Percentiles rank a stretch among this genome's conserved stretches.
Evolutionary conservation across 2,797 vertebrate genomes (phyloP).

Genomic region (Sylvia borin): DNA sequence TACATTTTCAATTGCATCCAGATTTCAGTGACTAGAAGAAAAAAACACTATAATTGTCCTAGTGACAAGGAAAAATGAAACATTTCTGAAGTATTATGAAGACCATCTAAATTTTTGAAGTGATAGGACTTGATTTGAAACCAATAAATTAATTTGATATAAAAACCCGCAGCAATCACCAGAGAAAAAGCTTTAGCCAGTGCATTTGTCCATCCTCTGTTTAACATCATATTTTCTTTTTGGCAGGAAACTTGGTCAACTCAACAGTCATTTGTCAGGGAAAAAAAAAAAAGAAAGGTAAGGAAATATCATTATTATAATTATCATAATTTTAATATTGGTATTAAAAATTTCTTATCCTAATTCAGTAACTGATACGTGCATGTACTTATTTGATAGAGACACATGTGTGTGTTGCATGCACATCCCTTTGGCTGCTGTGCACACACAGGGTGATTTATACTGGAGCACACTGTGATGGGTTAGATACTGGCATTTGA

Average conservation of each 20-base stretch:
- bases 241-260: neutral
- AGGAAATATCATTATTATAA: neutral
- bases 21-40: neutral
- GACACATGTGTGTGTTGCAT: neutral
- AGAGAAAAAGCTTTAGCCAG: neutral
- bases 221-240: neutral
- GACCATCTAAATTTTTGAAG: neutral
- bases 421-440: neutral
- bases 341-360: neutral
- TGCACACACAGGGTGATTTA: neutral
- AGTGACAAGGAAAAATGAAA: slow-evolving; percentile 17
- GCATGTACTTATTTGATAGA: neutral
- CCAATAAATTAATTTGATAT: neutral
- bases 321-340: neutral
- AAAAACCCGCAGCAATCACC: neutral
- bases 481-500: neutral
- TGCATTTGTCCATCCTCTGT: neutral
- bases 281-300: neutral
- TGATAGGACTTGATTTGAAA: neutral
- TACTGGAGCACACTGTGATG: neutral
- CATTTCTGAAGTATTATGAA: neutral
- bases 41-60: neutral
- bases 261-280: neutral
- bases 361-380: neutral
- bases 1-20: slow-evolving; percentile 12